Evolutionary conservation across 2,797 vertebrate genomes (phyloP).

Genomic region (Sebastes kiyomatsui): DNA sequence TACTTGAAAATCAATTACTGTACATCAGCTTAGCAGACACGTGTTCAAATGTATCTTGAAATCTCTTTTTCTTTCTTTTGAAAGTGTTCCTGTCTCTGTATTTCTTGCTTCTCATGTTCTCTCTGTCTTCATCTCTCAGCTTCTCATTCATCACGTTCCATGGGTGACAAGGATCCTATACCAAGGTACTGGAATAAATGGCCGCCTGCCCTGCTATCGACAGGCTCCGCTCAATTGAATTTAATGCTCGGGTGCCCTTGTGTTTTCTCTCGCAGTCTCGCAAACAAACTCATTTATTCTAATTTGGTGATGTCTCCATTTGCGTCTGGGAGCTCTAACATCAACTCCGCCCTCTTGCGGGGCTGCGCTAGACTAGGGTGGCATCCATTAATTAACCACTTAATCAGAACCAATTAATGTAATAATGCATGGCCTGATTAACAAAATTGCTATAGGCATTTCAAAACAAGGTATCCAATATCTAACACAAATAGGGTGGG

Average conservation of each 20-base stretch:
- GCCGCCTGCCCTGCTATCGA: constrained; percentile 63
- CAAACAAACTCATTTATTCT: constrained; percentile 74
- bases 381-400: constrained; percentile 66
- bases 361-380: constrained; percentile 42
- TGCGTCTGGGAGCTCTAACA: constrained; percentile 51
- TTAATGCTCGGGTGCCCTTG: constrained; percentile 71
- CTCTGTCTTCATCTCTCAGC: constrained; percentile 24
- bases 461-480: constrained; percentile 68
- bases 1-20: neutral
- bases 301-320: constrained; percentile 68
- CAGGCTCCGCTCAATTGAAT: constrained; percentile 68
- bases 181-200: constrained; percentile 61
- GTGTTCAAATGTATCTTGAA: neutral
- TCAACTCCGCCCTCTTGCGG: constrained; percentile 46
- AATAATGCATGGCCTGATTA: constrained; percentile 72
- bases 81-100: neutral
- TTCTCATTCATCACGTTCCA: constrained; percentile 54
- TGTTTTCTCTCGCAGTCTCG: constrained; percentile 50
- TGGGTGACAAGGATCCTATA: constrained; percentile 56
- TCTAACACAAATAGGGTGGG: constrained; percentile 46
- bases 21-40: neutral
- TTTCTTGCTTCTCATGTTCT: neutral
- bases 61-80: neutral
- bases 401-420: constrained; percentile 72
- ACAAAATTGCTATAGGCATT: constrained; percentile 67